Evolutionary conservation across 2,113 vertebrate genomes (phyloP), one percentile per base, ranked within the genome.

Genomic region (Dasyprocta punctata): DNA sequence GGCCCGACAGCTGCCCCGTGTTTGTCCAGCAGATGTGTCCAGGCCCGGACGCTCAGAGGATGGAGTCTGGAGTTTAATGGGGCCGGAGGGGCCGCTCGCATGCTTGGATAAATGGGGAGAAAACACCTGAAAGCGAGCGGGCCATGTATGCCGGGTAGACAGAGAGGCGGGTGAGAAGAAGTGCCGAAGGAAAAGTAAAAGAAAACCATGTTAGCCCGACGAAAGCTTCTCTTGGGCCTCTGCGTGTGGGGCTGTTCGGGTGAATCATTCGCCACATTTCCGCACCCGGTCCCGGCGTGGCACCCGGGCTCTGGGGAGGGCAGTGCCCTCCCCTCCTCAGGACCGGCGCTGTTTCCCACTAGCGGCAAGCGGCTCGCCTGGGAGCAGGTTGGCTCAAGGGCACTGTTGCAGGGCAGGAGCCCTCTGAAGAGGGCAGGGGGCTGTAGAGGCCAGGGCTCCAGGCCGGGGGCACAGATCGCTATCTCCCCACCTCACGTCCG

Each of bases 21-120:
- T 77, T 94, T 96, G 92, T 85, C 38, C 58, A 60, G 65, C 95
- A 94, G 81, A 94, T 86, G 82, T 97, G 54, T 16, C 4, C 38
- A 44, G 0, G 3, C 30, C 33, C n/a, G 28, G 85, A 19, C 36
- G 2, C 30, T 14, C 52, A 49, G 77, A 30, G 52, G 56, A 17
- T 75, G 69, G 56, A 60, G 56, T n/a, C 44, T 33, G 81, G 75
- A n/a, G 26, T 73, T 94, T 65, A 67, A 96, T 92, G 56, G 80
- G 41, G 86, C 65, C 22, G 38, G 67, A 88, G 71, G 33, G n/a
- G 81, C 58, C 49, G n/a, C 60, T 82, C 47, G 82, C 41, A 33
- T 63, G 38, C 8, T 52, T 49, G 85, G 92, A 78, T 77, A 89
- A 36, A 89, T 47, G 65, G 85, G 61, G 65, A n/a, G 65, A 47